Base-by-base conservation (phyloP, 2,888 invertebrate species). In the Nowickia ferox region DNA sequence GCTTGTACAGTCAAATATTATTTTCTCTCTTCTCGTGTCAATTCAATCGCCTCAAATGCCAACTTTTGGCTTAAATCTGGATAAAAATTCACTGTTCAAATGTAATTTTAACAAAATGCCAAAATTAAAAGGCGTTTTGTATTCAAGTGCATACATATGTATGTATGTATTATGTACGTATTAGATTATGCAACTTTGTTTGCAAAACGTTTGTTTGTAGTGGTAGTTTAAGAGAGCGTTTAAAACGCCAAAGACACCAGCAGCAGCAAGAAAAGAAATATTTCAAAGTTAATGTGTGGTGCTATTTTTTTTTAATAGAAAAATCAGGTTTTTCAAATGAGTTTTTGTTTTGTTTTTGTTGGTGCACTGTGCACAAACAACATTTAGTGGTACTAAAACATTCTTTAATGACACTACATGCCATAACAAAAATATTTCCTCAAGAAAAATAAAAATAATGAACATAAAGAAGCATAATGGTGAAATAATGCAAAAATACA, bases 121-220 rank as follows among this genome's bases (percentile, higher is more conserved):
- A 87, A 82, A 87, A 87, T 87, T 87, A 85, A 84, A 82, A 85
- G 81, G 81, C 84, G 57, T 69, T 81, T 72, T 55, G 61, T 63
- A 53, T 68, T 78, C 59, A 59, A 63, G 61, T 77, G 51, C 65
- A 40, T 42, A 40, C 40, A 51, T 61, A 59, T 46, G 2, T 15
- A 48, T 0, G 11, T 17, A 30, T 4, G 3, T 30, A n/a, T n/a
- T n/a, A n/a, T n/a, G n/a, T n/a, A n/a, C 30, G 6, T 30, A 61
- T 40, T 40, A 40, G 40, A 61, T 83, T 83, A 59, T 82, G 81
- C 69, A 85, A 77, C 46, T 59, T 57, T 59, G n/a, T 44, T 53
- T 51, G 55, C 71, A 78, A 59, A 74, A 55, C 53, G 76, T 57
- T 1, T 59, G 76, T 57, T 1, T 19, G 1, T 48, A 15, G 11